phyloP scores from a whole-genome alignment of 1,140 invertebrate species.

The Prorops nasuta region DNA sequence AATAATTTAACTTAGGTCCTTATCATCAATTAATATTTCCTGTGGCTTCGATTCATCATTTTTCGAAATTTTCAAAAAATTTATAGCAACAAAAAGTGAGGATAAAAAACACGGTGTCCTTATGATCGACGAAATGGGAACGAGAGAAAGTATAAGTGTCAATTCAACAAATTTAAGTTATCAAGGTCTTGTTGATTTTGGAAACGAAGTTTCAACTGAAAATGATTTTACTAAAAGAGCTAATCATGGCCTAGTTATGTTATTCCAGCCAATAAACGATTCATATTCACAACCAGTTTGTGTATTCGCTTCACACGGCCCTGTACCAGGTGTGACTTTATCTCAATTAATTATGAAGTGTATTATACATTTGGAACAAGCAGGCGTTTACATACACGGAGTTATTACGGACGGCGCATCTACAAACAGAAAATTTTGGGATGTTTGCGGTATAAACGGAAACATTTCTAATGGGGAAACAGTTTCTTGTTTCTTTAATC shows the following conservation, averaged over 20 bases:
- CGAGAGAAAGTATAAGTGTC: constrained; percentile 1
- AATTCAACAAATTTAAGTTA: constrained; percentile 3
- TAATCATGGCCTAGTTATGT: not conserved
- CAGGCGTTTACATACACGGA: constrained; percentile 8
- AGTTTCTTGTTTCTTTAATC: no score
- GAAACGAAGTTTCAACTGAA: not conserved
- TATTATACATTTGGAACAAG: constrained; percentile 14
- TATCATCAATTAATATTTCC: constrained; percentile 4
- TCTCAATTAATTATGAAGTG: constrained; percentile 12
- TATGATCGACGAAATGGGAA: constrained; percentile 11
- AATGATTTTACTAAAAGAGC: constrained; percentile 1
- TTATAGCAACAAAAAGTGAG: constrained; percentile 2
- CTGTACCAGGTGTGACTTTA: constrained; percentile 9
- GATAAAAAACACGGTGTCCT: constrained; percentile 2
- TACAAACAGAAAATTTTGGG: no score
- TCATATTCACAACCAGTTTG: constrained; percentile 18
- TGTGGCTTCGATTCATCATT: constrained; percentile 10
- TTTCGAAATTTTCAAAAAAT: no score
- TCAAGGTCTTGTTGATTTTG: constrained; percentile 8
- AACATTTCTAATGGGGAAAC: no score
- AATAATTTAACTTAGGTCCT: constrained; percentile 9
- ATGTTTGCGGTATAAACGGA: no score
- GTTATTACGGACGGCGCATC: no score
- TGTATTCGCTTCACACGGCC: constrained; percentile 14
- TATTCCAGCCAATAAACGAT: constrained; percentile 5